Percentiles rank a stretch among this genome's conserved stretches.
These are phyloP conservation scores for Beris morrisii DNA, from an alignment of 2,888 invertebrate genomes.

Conservation along the genomic window DNA sequence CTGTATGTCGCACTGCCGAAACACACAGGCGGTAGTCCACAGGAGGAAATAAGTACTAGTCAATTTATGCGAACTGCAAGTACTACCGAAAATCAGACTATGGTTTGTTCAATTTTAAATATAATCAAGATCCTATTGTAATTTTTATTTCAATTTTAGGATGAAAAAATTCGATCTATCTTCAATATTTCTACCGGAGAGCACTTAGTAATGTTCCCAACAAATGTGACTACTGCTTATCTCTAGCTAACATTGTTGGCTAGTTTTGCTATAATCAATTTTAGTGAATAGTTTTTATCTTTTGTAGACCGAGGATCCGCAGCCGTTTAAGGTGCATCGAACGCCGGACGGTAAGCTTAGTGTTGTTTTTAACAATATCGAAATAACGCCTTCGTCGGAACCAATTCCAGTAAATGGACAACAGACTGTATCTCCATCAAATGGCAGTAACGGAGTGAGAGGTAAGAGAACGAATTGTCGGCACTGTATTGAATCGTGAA, in stretches of 20 bases:
- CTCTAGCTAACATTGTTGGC: slow-evolving; percentile 1
- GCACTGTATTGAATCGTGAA: neutral
- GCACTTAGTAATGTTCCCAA: neutral
- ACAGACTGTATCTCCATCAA: neutral
- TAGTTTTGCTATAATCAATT: slow-evolving; percentile 3
- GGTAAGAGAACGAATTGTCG: slow-evolving; percentile 20
- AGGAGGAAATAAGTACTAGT: neutral
- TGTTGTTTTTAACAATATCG: slow-evolving; percentile 51
- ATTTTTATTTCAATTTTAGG: neutral
- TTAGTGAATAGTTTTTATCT: slow-evolving; percentile 17
- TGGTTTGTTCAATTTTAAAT: slow-evolving; percentile 10
- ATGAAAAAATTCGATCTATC: slow-evolving; percentile 23
- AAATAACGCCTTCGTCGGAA: slow-evolving; percentile 46
- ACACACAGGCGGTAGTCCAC: neutral
- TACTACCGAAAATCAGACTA: neutral
- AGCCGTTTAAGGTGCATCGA: slow-evolving; percentile 53
- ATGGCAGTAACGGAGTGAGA: neutral
- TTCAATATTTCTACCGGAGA: slow-evolving; percentile 4
- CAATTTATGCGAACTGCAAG: no score
- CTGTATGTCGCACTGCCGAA: slow-evolving; percentile 20
- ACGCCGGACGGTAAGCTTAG: slow-evolving; percentile 52
- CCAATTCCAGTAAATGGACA: slow-evolving; percentile 23
- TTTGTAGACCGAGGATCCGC: slow-evolving; percentile 41
- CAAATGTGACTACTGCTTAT: slow-evolving; percentile 29
- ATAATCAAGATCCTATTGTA: neutral